Conservation (phyloP, 2,797 vertebrate genomes). For the Pyrocephalus nanus region DNA sequence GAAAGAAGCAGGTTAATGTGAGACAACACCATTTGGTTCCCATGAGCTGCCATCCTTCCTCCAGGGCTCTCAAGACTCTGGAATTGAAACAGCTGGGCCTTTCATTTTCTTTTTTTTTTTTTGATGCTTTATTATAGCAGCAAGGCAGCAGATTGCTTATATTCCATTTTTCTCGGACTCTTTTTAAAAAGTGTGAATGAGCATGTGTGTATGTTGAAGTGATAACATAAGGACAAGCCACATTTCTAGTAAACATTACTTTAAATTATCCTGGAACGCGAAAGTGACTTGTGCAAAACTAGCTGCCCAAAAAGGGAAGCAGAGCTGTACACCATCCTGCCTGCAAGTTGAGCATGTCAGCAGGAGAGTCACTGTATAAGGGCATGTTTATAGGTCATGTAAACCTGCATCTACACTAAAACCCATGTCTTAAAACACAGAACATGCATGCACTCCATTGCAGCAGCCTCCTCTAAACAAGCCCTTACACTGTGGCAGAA, state of each 20-base stretch:
- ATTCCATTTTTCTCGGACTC: constrained; percentile 42
- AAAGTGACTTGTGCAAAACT: constrained; percentile 51
- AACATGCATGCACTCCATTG: not conserved
- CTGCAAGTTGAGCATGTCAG: not conserved
- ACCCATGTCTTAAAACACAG: not conserved
- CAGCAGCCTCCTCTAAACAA: fast-evolving
- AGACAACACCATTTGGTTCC: not conserved
- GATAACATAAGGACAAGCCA: constrained; percentile 55
- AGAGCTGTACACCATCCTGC: constrained; percentile 27
- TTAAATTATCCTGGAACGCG: constrained; percentile 52
- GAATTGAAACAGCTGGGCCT: constrained; percentile 25
- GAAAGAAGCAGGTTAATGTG: not conserved
- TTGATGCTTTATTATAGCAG: not conserved
- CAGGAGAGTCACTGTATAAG: constrained; percentile 42
- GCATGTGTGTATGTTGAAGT: constrained; percentile 44
- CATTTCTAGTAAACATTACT: constrained; percentile 61
- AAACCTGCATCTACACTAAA: not conserved
- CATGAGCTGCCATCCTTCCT: not conserved
- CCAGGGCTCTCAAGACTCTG: not conserved
- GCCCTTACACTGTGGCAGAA: not conserved
- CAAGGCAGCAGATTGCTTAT: constrained; percentile 37
- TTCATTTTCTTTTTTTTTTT: not conserved
- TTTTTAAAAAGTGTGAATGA: constrained; percentile 50
- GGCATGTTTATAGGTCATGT: constrained; percentile 53
- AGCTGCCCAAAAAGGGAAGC: constrained; percentile 63